A percentile compares a stretch with the other conserved stretches of the same genome.
Conservation (phyloP, 2,797 vertebrate species). For the Sebastiscus albofasciatus region DNA sequence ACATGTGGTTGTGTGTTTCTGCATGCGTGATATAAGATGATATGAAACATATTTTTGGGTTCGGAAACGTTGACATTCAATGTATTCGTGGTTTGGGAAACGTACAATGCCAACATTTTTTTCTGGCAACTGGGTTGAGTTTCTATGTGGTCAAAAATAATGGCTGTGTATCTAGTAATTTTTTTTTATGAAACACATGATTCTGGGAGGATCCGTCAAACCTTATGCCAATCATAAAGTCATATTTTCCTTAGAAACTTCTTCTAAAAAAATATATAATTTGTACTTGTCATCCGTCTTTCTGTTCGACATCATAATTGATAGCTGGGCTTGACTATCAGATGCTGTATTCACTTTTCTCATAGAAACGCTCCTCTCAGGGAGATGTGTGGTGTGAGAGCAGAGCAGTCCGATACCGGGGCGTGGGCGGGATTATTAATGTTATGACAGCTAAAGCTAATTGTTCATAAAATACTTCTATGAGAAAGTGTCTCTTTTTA, state of each 20-base stretch:
- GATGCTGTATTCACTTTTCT: neutral
- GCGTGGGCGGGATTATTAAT: slow-evolving; percentile 49
- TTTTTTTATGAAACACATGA: slow-evolving; percentile 20
- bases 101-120: too few species aligned
- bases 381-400: slow-evolving; percentile 39
- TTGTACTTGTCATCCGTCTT: neutral
- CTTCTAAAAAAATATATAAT: neutral
- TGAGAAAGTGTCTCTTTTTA: slow-evolving; percentile 63
- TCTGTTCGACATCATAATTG: slow-evolving; percentile 10
- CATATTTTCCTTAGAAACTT: slow-evolving; percentile 16
- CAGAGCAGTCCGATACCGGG: slow-evolving; percentile 5
- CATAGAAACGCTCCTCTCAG: slow-evolving; percentile 21
- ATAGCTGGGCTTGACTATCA: slow-evolving; percentile 18
- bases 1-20: neutral
- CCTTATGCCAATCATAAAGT: neutral
- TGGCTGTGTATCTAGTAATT: neutral
- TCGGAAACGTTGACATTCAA: too few species aligned
- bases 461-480: slow-evolving; percentile 52
- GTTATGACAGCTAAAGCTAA: slow-evolving; percentile 63
- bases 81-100: too few species aligned
- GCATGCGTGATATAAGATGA: neutral
- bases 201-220: slow-evolving; percentile 27
- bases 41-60: too few species aligned
- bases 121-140: neutral
- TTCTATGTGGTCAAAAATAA: slow-evolving; percentile 32